Percentiles rank a stretch among this genome's conserved stretches.
Conservation (phyloP, 2,113 vertebrate species). For the Caloenas nicobarica region DNA sequence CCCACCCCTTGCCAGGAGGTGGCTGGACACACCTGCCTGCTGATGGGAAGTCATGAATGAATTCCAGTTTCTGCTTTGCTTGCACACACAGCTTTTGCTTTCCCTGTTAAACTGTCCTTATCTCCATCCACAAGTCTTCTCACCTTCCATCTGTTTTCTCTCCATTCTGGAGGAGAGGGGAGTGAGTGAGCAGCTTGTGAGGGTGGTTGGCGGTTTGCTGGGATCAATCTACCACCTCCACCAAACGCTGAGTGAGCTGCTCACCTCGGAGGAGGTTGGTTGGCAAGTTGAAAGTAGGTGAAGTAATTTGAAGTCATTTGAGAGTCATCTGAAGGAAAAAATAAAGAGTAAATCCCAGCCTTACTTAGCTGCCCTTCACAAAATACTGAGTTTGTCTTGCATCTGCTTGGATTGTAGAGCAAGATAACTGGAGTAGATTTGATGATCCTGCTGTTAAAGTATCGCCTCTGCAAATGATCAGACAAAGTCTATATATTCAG, state of each 20-base stretch:
- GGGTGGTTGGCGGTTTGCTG: not conserved
- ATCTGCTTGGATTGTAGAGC: not conserved
- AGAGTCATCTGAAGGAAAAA: not conserved
- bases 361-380: not conserved
- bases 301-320: not conserved
- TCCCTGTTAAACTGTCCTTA: not conserved
- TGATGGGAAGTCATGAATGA: not conserved
- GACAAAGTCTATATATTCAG: not conserved
- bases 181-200: not conserved
- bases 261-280: not conserved
- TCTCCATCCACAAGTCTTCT: not conserved
- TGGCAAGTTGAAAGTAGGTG: not conserved
- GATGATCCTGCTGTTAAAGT: not conserved
- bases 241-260: not conserved
- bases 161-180: not conserved
- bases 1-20: not conserved
- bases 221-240: not conserved
- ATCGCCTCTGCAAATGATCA: not conserved
- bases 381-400: not conserved
- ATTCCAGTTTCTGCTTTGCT: not conserved
- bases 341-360: not conserved
- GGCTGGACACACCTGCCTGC: not conserved
- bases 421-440: not conserved
- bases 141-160: not conserved
- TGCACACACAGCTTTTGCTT: not conserved